These are phyloP conservation scores for Pentalonia nigronervosa DNA, from an alignment of 1,140 invertebrate genomes.

Conservation along the genomic window DNA sequence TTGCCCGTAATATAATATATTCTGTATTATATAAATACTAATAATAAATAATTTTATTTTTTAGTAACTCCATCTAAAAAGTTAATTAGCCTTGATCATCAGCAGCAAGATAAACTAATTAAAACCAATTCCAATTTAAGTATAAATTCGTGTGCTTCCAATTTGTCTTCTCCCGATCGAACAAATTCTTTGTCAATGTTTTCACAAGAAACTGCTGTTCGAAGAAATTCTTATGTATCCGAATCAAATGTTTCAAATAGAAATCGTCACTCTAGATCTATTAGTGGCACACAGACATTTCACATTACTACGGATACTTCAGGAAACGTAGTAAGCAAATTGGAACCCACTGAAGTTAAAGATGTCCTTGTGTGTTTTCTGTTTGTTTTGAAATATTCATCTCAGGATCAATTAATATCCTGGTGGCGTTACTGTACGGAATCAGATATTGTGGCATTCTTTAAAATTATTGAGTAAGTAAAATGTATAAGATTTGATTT, in stretches of 20 bases:
- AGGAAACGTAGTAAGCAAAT: slow-evolving; percentile 62
- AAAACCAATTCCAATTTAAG: slow-evolving; percentile 44
- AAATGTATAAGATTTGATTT: slow-evolving; percentile 58
- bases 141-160: slow-evolving; percentile 18
- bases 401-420: slow-evolving; percentile 84
- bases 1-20: not conserved
- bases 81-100: slow-evolving; percentile 21
- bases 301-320: slow-evolving; percentile 70
- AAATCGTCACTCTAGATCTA: slow-evolving; percentile 63
- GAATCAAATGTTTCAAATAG: not conserved
- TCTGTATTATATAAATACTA: not conserved
- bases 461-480: slow-evolving; percentile 80
- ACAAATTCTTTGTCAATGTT: slow-evolving; percentile 39
- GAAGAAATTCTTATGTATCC: slow-evolving; percentile 19
- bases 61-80: slow-evolving; percentile 46
- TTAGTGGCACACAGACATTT: slow-evolving; percentile 67
- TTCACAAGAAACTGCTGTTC: slow-evolving; percentile 30
- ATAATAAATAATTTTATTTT: not conserved
- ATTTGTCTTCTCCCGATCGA: slow-evolving; percentile 6
- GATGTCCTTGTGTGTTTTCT: slow-evolving; percentile 90
- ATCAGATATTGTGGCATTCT: slow-evolving; percentile 79
- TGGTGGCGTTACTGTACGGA: slow-evolving; percentile 89
- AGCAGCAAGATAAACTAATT: not conserved
- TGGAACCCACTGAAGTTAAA: slow-evolving; percentile 80
- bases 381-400: slow-evolving; percentile 88